Conservation (phyloP, 2,113 vertebrate species). For the Dolichallabes microphthalmus region DNA sequence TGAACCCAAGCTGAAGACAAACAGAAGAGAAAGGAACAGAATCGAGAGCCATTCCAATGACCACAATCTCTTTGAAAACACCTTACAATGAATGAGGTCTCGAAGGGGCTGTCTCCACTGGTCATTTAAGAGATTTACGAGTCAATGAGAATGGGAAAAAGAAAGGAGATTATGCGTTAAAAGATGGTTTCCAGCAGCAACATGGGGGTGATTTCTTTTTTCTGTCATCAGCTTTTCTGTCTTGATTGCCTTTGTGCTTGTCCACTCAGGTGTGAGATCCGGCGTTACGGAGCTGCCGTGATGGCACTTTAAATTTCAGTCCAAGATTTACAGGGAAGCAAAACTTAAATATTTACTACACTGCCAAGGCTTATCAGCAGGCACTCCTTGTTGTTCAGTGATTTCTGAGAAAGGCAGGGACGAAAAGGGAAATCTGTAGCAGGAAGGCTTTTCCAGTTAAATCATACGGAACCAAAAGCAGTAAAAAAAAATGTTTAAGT, state of each 20-base stretch:
- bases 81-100: conserved; percentile 47
- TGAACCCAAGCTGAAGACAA: conserved; percentile 22
- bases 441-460: neutral
- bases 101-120: conserved; percentile 39
- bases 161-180: conserved; percentile 45
- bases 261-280: conserved; percentile 38
- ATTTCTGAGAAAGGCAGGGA: conserved; percentile 36
- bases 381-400: conserved; percentile 5
- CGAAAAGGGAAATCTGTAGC: conserved; percentile 14
- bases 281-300: conserved; percentile 12
- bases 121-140: conserved; percentile 51
- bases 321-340: neutral
- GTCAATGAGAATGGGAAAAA: conserved; percentile 34
- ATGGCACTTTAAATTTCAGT: neutral
- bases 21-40: conserved; percentile 27
- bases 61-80: conserved; percentile 34
- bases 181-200: conserved; percentile 39
- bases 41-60: conserved; percentile 28
- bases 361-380: neutral
- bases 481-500: neutral
- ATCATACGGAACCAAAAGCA: neutral
- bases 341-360: conserved; percentile 17
- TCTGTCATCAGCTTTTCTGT: conserved; percentile 12
- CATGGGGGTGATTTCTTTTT: neutral
- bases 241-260: conserved; percentile 25